Evolutionary conservation across 1,140 invertebrate species (phyloP).

Genomic region (Tetragnatha versicolor): DNA sequence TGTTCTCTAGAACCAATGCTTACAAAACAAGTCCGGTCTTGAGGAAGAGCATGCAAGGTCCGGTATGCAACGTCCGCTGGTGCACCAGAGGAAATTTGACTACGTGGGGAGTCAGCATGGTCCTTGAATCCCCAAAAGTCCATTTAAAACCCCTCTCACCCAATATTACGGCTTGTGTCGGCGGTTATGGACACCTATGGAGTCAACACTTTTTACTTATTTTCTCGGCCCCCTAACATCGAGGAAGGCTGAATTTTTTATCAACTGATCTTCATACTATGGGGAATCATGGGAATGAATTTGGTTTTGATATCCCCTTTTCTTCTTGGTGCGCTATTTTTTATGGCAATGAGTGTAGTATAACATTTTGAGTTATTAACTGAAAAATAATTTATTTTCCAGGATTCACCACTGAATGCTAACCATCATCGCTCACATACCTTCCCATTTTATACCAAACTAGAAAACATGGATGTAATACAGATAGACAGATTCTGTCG

Average conservation of each 20-base stretch:
- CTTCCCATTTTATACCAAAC: not conserved
- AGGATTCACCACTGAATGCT: not conserved
- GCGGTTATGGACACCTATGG: too few species aligned
- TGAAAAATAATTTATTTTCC: not conserved
- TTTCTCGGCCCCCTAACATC: not conserved
- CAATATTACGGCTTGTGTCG: too few species aligned
- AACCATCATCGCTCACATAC: not conserved
- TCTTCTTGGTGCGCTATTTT: not conserved
- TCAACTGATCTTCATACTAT: not conserved
- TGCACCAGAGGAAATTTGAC: too few species aligned
- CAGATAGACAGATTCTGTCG: slow-evolving; percentile 39
- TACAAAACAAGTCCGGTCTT: too few species aligned
- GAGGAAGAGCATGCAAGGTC: too few species aligned
- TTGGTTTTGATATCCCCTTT: not conserved
- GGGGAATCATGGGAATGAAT: not conserved
- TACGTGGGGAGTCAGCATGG: too few species aligned
- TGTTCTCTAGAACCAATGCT: too few species aligned
- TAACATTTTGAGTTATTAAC: not conserved
- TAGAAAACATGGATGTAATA: slow-evolving; percentile 27
- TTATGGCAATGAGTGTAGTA: not conserved
- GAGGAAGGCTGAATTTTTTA: not conserved
- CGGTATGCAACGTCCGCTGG: too few species aligned
- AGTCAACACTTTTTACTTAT: not conserved
- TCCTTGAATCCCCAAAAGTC: too few species aligned
- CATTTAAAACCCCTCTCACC: too few species aligned